Conservation (phyloP, 1,140 invertebrate species). For the Bombus turneri region DNA sequence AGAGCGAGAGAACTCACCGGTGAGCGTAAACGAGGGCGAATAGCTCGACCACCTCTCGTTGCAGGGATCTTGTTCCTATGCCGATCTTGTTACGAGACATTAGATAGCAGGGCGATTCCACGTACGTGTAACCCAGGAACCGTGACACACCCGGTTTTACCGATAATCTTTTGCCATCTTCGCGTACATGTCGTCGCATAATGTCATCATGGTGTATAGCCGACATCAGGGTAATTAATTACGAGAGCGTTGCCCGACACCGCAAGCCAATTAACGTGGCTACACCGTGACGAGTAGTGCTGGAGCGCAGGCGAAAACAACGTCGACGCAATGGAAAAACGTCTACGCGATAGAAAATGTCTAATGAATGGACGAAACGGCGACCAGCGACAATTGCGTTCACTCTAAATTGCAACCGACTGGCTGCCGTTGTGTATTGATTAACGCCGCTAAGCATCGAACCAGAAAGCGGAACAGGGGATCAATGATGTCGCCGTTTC, state of each 20-base stretch:
- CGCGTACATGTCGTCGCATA: slow-evolving; percentile 40
- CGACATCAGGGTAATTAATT: slow-evolving; percentile 60
- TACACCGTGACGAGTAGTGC: neutral
- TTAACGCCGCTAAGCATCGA: slow-evolving; percentile 41
- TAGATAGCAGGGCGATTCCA: slow-evolving; percentile 43
- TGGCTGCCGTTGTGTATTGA: slow-evolving; percentile 38
- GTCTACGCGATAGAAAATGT: slow-evolving; percentile 33
- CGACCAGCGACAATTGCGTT: slow-evolving; percentile 19
- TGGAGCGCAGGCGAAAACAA: neutral
- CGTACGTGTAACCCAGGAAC: neutral
- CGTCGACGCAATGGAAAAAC: slow-evolving; percentile 19
- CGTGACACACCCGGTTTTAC: slow-evolving; percentile 7
- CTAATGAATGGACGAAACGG: slow-evolving; percentile 25
- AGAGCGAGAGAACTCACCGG: slow-evolving; percentile 32
- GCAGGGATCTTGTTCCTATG: slow-evolving; percentile 32
- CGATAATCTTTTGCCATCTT: slow-evolving; percentile 52
- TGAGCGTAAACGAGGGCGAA: neutral
- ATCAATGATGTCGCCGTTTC: slow-evolving; percentile 32
- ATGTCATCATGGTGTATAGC: slow-evolving; percentile 32
- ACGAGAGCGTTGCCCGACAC: slow-evolving; percentile 34
- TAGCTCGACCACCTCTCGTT: slow-evolving; percentile 25
- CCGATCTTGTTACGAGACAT: slow-evolving; percentile 49
- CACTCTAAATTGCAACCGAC: slow-evolving; percentile 43
- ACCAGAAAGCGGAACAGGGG: slow-evolving; percentile 23
- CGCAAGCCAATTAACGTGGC: slow-evolving; percentile 53